Evolutionary conservation across 2,113 vertebrate species (phyloP).

Genomic region (Ranitomeya variabilis): DNA sequence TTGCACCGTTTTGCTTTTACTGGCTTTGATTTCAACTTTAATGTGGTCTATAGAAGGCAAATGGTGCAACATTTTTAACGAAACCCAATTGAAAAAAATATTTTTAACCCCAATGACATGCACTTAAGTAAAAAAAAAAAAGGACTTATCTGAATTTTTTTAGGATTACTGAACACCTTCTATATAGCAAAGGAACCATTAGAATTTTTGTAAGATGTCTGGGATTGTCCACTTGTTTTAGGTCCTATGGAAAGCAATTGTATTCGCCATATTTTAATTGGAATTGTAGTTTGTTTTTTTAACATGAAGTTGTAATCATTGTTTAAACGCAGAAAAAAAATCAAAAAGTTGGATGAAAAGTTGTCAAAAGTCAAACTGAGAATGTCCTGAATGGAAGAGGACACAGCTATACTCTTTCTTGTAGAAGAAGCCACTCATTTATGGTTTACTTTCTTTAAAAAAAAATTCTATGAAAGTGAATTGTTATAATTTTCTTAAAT

Average conservation of each 20-base stretch:
- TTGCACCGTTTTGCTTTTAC: too few relatives aligned
- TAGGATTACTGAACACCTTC: not conserved
- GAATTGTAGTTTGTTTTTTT: not conserved
- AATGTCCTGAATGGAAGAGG: not conserved
- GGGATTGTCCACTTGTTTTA: too few relatives aligned
- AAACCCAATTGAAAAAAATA: too few relatives aligned
- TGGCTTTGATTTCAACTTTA: too few relatives aligned
- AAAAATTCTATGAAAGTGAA: not conserved
- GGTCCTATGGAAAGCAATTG: not conserved
- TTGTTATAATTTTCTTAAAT: not conserved
- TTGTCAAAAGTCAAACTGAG: not conserved
- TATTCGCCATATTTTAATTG: not conserved
- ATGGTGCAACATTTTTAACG: too few relatives aligned
- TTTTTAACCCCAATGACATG: too few relatives aligned
- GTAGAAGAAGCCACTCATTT: not conserved
- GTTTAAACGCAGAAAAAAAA: not conserved
- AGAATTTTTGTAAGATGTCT: too few relatives aligned
- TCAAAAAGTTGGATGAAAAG: not conserved
- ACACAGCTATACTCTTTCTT: not conserved
- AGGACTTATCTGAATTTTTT: not conserved
- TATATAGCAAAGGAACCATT: not conserved
- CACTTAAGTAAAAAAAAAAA: too few relatives aligned
- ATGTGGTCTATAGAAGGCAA: too few relatives aligned
- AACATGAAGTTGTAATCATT: not conserved
- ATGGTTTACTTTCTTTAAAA: not conserved